A percentile compares a stretch with the other conserved stretches of the same genome.
phyloP scores from a whole-genome alignment of 2,113 vertebrate genomes.

The Genyomyrus donnyi region DNA sequence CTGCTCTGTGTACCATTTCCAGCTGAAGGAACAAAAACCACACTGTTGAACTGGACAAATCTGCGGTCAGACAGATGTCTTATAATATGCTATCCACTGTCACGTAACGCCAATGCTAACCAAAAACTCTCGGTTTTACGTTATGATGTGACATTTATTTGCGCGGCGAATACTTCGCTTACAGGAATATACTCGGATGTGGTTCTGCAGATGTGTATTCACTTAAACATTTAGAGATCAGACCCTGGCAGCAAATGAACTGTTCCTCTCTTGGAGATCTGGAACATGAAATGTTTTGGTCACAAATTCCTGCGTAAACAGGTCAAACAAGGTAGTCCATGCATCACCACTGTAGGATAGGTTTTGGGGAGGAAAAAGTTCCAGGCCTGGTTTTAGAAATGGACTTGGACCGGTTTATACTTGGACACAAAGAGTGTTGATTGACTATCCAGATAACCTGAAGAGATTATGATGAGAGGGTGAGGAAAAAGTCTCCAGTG shows the following conservation, averaged over 20 bases:
- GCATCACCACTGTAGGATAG: not conserved
- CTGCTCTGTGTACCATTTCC: not conserved
- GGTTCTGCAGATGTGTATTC: not conserved
- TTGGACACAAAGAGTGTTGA: not conserved
- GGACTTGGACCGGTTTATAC: not conserved
- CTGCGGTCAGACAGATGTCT: not conserved
- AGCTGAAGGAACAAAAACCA: not conserved
- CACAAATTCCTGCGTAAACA: not conserved
- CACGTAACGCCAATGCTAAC: not conserved
- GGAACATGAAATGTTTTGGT: not conserved
- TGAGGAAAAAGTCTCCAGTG: not conserved
- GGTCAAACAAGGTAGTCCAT: not conserved
- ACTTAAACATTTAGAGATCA: slow-evolving; percentile 1
- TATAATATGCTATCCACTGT: not conserved
- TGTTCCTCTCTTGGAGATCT: not conserved
- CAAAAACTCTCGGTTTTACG: not conserved
- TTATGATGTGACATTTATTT: not conserved
- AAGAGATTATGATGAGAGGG: not conserved
- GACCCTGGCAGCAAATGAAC: not conserved
- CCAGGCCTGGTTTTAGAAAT: not conserved
- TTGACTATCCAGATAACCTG: not conserved
- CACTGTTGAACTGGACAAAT: not conserved
- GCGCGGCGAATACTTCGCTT: not conserved
- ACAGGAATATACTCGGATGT: not conserved
- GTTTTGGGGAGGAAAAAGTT: not conserved